Percentiles rank a stretch among this genome's conserved stretches.
Evolutionary conservation across 2,113 vertebrate genomes (phyloP).

Genomic region (Myotis brandtii): DNA sequence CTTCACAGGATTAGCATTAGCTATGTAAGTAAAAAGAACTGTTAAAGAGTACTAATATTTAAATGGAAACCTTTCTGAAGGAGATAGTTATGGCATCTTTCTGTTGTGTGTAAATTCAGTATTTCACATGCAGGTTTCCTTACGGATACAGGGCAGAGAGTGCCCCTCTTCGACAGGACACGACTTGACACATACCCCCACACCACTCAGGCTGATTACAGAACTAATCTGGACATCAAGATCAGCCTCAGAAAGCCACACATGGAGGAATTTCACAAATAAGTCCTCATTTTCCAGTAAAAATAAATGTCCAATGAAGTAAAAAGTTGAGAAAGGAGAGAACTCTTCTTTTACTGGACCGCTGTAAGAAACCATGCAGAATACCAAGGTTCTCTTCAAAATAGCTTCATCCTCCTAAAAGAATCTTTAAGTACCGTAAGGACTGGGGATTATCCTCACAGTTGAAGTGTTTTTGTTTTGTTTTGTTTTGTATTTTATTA

Average conservation of each 20-base stretch:
- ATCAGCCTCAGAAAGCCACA: neutral
- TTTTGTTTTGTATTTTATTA: too few species aligned
- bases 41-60: neutral
- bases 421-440: neutral
- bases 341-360: neutral
- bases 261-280: neutral
- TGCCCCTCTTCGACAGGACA: neutral
- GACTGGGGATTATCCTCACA: neutral
- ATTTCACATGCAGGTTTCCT: neutral
- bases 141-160: neutral
- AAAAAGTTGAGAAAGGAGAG: neutral
- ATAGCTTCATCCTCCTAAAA: neutral
- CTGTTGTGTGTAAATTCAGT: neutral
- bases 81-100: neutral
- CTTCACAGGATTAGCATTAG: neutral
- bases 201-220: neutral
- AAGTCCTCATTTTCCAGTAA: neutral
- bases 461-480: neutral
- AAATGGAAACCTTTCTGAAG: slow-evolving; percentile 1
- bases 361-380: neutral
- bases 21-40: neutral
- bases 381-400: neutral
- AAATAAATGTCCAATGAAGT: neutral
- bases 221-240: neutral
- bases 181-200: neutral